Base-by-base conservation (phyloP, 2,113 vertebrate species). In the Otolemur garnettii region DNA sequence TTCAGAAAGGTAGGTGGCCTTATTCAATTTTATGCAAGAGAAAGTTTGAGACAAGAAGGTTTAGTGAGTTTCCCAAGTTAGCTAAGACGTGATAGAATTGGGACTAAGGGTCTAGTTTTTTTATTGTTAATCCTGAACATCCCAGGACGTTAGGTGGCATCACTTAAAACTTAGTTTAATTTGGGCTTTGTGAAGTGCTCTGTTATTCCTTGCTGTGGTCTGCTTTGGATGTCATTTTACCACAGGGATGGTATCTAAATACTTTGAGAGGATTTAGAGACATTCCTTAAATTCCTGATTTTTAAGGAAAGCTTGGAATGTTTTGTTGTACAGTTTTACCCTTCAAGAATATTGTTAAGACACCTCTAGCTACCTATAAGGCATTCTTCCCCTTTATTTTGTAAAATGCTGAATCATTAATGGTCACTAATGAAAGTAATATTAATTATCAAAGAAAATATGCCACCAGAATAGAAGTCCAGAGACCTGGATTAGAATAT, bases 111-210 rank as follows among this genome's bases (percentile, higher is more conserved):
- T 64, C 53, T 77, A 53, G 24, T 86, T 38, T 92, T 92, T 80
- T 91, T 53, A 84, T 80, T 87, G n/a, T 72, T 95, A 94, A 87
- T 93, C 75, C 68, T 96, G 64, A 90, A 89, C 45, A n/a, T 89
- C 87, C 35, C n/a, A 83, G 55, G 28, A 88, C 94, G 42, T 84
- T 53, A 77, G 55, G 26, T 72, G 60, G 18, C 53, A 81, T 59
- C 71, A 95, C 26, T 68, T 96, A 86, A 90, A 89, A 96, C 19
- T 79, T 87, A 57, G 81, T 90, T 96, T 92, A 87, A 84, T 89
- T 87, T 72, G 90, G 66, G 19, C 4, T 50, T 95, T 89, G 71
- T 60, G 50, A 86, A 57, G 15, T 86, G 59, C 12, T 28, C 10
- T 85, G 81, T 83, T 92, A 84, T 33, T 90, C 30, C 62, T 94